phyloP scores from a whole-genome alignment of 2,113 vertebrate genomes.

The Aegithalos caudatus region DNA sequence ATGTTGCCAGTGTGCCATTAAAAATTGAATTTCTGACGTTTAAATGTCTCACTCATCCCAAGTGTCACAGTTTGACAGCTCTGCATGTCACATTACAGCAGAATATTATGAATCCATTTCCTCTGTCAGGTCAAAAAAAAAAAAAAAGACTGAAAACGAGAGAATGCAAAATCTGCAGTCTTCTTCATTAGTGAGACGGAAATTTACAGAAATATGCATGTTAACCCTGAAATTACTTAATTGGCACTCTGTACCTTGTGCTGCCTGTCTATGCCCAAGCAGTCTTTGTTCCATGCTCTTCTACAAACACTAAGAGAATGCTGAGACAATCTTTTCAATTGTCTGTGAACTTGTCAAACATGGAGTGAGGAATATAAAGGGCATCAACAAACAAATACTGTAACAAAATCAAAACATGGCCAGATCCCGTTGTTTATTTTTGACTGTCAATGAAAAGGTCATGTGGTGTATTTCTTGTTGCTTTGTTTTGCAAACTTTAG shows the following conservation, averaged over 20 bases:
- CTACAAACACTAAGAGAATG: background rate
- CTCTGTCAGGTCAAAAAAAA: background rate
- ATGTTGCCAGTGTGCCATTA: constrained; percentile 53
- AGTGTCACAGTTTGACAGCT: constrained; percentile 55
- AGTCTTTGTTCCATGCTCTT: background rate
- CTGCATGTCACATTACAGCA: constrained; percentile 29
- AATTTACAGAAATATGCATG: background rate
- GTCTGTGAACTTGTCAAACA: background rate
- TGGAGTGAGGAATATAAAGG: background rate
- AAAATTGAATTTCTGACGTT: constrained; percentile 50
- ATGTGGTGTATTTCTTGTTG: background rate
- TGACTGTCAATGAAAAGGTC: background rate
- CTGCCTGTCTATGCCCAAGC: background rate
- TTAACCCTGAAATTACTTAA: background rate
- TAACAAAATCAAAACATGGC: background rate
- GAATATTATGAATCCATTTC: constrained; percentile 33
- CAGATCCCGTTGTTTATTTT: background rate
- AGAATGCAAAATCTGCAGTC: background rate
- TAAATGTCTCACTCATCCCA: constrained; percentile 52
- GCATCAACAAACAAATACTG: background rate
- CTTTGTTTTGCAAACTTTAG: background rate
- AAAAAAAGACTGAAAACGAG: background rate
- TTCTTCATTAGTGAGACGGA: background rate
- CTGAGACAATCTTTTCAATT: background rate
- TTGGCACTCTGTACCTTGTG: background rate